Conservation (phyloP, 2,113 vertebrate species). For the Scomber colias region DNA sequence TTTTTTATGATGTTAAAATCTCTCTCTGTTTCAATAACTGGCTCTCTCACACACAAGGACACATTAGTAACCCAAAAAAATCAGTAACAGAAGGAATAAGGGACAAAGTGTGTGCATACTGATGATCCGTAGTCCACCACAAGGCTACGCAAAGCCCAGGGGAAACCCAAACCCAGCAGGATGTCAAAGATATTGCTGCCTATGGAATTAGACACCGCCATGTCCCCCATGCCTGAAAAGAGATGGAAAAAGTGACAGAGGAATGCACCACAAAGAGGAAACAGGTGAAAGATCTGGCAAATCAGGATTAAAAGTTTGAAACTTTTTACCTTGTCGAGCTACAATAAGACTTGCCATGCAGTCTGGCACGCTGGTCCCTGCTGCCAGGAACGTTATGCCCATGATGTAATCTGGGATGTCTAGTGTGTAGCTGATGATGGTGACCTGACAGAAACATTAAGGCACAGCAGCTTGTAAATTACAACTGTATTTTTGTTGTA, state of each 20-base stretch:
- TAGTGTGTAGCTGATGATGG: conserved; percentile 86
- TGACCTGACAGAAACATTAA: conserved; percentile 75
- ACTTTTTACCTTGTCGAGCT: conserved; percentile 83
- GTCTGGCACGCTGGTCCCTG: conserved; percentile 87
- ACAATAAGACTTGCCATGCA: conserved; percentile 89
- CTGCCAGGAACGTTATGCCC: conserved; percentile 88
- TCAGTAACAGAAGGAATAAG: not conserved
- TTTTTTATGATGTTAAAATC: not conserved
- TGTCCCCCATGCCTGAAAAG: conserved; percentile 86
- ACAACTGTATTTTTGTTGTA: too few species aligned
- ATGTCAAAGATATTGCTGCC: conserved; percentile 90
- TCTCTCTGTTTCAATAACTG: not conserved
- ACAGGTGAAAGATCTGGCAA: not conserved
- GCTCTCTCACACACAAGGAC: not conserved
- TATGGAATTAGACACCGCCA: conserved; percentile 88
- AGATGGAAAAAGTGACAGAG: conserved; percentile 19
- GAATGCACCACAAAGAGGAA: conserved; percentile 8
- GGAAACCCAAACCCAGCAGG: conserved; percentile 86
- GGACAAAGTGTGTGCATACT: conserved; percentile 61
- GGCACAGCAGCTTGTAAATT: not conserved
- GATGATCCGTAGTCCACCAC: conserved; percentile 83
- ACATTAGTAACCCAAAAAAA: not conserved
- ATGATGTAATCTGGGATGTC: conserved; percentile 89
- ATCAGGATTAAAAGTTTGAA: not conserved
- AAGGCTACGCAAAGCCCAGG: conserved; percentile 86